Conservation (phyloP, 2,888 invertebrate genomes). For the Corythucha ciliata region DNA sequence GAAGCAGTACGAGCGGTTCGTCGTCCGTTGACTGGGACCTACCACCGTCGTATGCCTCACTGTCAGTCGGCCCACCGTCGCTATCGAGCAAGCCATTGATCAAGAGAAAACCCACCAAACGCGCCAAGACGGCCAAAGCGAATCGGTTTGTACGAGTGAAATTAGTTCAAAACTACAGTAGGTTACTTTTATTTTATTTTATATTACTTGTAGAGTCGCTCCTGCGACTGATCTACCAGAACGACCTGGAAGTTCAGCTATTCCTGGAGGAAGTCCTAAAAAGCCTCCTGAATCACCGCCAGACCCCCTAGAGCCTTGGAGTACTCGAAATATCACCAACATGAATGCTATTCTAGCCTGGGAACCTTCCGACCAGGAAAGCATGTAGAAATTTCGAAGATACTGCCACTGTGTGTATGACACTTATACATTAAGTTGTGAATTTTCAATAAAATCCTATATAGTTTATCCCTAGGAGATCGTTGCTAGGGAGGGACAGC, state of each 20-base stretch:
- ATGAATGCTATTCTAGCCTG: constrained; percentile 62
- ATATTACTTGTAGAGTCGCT: constrained; percentile 43
- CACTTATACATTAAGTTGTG: no score
- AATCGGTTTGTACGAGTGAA: constrained; percentile 40
- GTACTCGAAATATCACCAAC: constrained; percentile 57
- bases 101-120: constrained; percentile 18
- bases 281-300: constrained; percentile 44
- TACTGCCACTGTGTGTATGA: no score
- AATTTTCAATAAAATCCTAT: no score
- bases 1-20: constrained; percentile 30
- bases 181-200: not conserved
- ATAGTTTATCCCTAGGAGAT: no score
- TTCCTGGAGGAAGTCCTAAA: constrained; percentile 34
- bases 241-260: constrained; percentile 43
- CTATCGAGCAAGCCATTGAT: no score
- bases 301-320: constrained; percentile 64
- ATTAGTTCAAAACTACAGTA: not conserved
- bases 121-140: constrained; percentile 37
- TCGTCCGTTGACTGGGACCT: constrained; percentile 33
- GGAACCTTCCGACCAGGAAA: constrained; percentile 45
- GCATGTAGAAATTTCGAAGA: no score
- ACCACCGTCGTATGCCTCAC: constrained; percentile 26
- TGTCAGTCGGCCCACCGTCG: constrained; percentile 23
- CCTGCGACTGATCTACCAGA: constrained; percentile 40
- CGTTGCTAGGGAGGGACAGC: no score